Evolutionary conservation across 2,797 vertebrate species (phyloP).

Genomic region (Phyllotis vaccarum): DNA sequence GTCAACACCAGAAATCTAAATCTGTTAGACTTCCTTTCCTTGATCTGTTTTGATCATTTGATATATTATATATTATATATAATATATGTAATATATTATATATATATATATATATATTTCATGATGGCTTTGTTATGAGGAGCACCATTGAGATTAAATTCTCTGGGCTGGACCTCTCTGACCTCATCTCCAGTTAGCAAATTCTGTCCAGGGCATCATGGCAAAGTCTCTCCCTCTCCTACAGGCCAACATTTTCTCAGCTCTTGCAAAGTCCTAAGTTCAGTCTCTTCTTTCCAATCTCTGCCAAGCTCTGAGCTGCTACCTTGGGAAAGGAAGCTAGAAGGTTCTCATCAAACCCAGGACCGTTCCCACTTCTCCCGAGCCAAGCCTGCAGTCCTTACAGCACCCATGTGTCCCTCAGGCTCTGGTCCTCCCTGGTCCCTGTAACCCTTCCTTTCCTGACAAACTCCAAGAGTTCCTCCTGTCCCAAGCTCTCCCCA

Average conservation of each 20-base stretch:
- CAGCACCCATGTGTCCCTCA: fast-evolving
- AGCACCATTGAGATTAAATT: fast-evolving
- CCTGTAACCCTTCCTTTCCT: background rate
- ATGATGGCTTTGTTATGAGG: background rate
- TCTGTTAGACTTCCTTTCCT: background rate
- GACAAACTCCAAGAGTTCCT: background rate
- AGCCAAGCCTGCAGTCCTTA: too few relatives aligned
- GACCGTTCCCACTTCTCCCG: background rate
- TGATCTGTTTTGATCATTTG: background rate
- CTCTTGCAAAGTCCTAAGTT: too few relatives aligned
- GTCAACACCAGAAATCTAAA: background rate
- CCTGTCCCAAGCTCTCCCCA: background rate
- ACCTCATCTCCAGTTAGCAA: background rate
- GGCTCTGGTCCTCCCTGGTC: background rate
- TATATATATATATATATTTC: too few relatives aligned
- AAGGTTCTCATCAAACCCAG: background rate
- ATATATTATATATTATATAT: too few relatives aligned
- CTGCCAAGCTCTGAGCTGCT: background rate
- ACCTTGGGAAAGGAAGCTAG: background rate
- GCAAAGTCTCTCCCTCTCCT: background rate
- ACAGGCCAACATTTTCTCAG: background rate
- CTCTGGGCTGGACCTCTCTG: background rate
- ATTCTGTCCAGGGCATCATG: background rate
- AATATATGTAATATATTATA: too few relatives aligned
- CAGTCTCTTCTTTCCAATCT: background rate